A percentile compares a stretch with the other conserved stretches of the same genome.
phyloP scores from a whole-genome alignment of 2,113 vertebrate species.

The Corvus moneduloides region DNA sequence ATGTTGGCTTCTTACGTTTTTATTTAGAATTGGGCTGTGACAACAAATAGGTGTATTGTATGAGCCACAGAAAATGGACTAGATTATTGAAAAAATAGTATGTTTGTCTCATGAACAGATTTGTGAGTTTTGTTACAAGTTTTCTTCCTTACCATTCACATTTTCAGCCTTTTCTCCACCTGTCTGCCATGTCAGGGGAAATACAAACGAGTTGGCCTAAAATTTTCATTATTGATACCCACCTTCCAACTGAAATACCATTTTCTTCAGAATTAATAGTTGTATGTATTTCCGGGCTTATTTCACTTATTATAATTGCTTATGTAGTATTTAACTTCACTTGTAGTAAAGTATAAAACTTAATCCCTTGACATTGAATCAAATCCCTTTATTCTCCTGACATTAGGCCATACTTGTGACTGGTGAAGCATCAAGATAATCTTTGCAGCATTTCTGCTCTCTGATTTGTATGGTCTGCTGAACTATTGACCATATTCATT shows the following conservation, averaged over 20 bases:
- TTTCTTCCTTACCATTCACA: neutral
- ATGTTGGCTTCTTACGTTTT: neutral
- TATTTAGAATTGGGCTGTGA: neutral
- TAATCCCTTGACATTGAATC: neutral
- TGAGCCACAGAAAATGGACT: neutral
- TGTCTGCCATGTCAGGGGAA: fast-evolving
- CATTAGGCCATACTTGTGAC: neutral
- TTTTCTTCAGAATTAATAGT: neutral
- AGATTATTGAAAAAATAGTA: neutral
- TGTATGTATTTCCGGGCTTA: neutral
- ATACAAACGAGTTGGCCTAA: neutral
- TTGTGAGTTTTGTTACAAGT: neutral
- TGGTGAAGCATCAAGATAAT: neutral
- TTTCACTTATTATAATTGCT: neutral
- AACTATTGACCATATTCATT: constrained; percentile 53
- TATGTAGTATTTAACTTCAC: neutral
- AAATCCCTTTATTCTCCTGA: neutral
- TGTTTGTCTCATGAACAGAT: neutral
- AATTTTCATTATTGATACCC: neutral
- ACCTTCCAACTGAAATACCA: neutral
- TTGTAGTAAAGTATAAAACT: neutral
- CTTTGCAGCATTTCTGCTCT: constrained; percentile 1
- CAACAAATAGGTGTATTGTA: neutral
- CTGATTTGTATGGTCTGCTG: constrained; percentile 29
- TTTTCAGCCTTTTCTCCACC: neutral